A percentile compares a stretch with the other conserved stretches of the same genome.
These are phyloP conservation scores for Dichetophora obliterata DNA, from an alignment of 2,888 invertebrate species.

Conservation along the genomic window DNA sequence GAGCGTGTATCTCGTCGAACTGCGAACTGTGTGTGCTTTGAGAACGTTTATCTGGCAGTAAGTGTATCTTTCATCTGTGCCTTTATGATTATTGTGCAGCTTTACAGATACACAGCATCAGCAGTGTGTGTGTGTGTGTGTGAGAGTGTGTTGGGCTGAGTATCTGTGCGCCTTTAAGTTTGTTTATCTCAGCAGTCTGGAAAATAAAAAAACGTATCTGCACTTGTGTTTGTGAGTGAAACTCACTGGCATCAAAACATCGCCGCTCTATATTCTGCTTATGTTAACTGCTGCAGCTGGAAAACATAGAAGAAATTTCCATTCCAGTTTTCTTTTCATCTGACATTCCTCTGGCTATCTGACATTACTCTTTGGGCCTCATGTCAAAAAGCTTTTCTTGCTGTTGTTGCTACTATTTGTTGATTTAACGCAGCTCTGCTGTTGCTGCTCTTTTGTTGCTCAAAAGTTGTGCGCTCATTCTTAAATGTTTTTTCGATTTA, in stretches of 20 bases:
- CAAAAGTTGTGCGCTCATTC: too few relatives aligned
- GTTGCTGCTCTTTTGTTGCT: not conserved
- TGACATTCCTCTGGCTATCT: not conserved
- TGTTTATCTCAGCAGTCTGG: not conserved
- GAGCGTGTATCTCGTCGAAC: constrained; percentile 37
- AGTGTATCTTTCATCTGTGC: constrained; percentile 2
- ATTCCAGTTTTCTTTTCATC: not conserved
- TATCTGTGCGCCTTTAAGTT: not conserved
- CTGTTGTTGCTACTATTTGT: too few relatives aligned
- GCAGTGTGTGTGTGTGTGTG: not conserved
- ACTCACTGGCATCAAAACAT: not conserved
- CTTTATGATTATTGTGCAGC: constrained; percentile 9
- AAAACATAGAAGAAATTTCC: not conserved
- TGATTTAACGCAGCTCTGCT: not conserved
- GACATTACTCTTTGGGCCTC: not conserved
- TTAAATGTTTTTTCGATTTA: not conserved
- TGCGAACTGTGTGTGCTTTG: constrained; percentile 19
- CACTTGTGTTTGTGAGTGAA: not conserved
- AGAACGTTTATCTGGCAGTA: constrained; percentile 16
- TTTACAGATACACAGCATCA: constrained; percentile 11
- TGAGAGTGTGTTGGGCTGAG: not conserved
- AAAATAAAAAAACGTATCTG: not conserved
- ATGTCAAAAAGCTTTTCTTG: too few relatives aligned
- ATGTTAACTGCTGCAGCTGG: not conserved
- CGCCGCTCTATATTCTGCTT: not conserved